Evolutionary conservation across 2,797 vertebrate species (phyloP), one percentile per base, ranked within the genome.

Genomic region (Nothura maculosa): DNA sequence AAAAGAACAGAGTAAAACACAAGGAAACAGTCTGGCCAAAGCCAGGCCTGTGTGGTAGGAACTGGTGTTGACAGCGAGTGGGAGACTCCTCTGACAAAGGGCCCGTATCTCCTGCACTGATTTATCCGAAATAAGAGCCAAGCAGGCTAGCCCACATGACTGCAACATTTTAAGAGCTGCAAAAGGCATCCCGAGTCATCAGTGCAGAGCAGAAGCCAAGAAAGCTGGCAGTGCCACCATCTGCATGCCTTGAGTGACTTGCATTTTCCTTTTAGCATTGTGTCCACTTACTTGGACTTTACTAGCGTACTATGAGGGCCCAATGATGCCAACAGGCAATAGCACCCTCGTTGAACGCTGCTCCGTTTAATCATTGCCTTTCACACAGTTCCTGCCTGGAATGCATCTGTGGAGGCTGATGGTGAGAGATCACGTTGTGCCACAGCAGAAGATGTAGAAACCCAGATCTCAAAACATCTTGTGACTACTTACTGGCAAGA

Each of bases 11-110:
- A 24, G 8, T 10, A 20, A 30, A 36, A 55, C 42, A 48, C 13
- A 4, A 28, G 4, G 43, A 15, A 4, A 28, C 38, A 38, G 38
- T 38, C 38, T 38, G 50, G 10, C 22, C 40, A 52, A n/a, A 72
- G 47, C 0, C 24, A 14, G 12, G 21, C 4, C 9, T 17, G 2
- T 0, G 0, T 17, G 75, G 16, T 28, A 20, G 22, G 62, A 88
- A 83, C 6, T 18, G 50, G 9, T 6, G 2, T 10, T 57, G 64
- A n/a, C 1, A 4, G 47, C 20, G 68, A 58, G 9, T n/a, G 30
- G 30, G 30, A 42, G 47, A 50, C 77, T 11, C n/a, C 36, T 55
- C 25, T 72, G 30, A 67, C 28, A 81, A 28, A n/a, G 3, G 42
- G 22, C 11, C 30, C 45, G 20, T 7, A 54, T 21, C 47, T 1